These are phyloP conservation scores for Leptodactylus fuscus DNA, from an alignment of 2,113 vertebrate genomes.

Conservation along the genomic window DNA sequence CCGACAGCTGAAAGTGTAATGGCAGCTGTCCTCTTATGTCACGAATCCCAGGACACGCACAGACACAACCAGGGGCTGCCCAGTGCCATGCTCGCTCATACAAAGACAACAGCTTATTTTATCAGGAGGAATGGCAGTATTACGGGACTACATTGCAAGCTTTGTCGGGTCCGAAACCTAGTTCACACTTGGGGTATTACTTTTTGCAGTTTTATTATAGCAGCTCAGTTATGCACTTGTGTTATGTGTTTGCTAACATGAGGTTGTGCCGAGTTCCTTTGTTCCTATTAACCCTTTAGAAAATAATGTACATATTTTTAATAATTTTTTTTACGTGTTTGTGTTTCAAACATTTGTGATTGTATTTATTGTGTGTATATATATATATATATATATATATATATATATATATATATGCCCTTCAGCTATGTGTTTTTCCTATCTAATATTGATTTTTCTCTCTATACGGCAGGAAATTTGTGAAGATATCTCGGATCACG, in stretches of 20 bases:
- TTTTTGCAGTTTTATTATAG: neutral
- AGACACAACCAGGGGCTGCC: constrained; percentile 20
- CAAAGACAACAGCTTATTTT: neutral
- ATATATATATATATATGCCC: too few species aligned
- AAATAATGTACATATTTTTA: too few species aligned
- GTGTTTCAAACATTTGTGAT: too few species aligned
- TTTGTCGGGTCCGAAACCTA: too few species aligned
- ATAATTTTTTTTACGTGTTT: too few species aligned
- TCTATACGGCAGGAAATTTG: constrained; percentile 87
- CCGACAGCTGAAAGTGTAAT: constrained; percentile 49
- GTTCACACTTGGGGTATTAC: neutral
- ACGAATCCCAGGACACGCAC: constrained; percentile 26
- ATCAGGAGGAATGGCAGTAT: neutral
- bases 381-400: too few species aligned
- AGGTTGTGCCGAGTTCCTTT: neutral
- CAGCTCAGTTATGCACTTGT: neutral
- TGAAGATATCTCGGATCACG: constrained; percentile 98
- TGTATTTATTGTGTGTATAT: too few species aligned
- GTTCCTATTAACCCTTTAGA: neutral
- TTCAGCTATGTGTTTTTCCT: too few species aligned
- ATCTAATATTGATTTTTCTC: constrained; percentile 20
- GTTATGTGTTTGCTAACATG: neutral
- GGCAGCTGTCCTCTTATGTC: constrained; percentile 57
- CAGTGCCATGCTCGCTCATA: neutral
- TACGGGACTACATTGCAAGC: neutral